A percentile compares a stretch with the other conserved stretches of the same genome.
phyloP scores from a whole-genome alignment of 2,113 vertebrate species.

The Rhombomys opimus region DNA sequence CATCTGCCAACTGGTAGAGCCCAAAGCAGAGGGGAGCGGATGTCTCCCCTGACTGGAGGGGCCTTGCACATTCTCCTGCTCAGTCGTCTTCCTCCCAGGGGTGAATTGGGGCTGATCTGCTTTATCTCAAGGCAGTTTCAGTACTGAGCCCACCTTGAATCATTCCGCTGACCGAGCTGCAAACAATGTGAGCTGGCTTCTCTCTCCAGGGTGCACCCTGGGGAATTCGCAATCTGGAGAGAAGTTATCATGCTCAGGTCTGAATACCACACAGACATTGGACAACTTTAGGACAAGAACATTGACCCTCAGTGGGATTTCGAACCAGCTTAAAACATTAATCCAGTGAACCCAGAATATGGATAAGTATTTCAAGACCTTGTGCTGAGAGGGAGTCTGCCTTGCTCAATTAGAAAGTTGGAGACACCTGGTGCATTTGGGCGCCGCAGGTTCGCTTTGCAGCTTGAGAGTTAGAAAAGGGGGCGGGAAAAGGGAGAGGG shows the following conservation, averaged over 20 bases:
- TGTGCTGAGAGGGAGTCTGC: slow-evolving; percentile 53
- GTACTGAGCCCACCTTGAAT: slow-evolving; percentile 79
- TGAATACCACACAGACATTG: slow-evolving; percentile 73
- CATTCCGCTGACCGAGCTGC: slow-evolving; percentile 73
- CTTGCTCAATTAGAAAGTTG: slow-evolving; percentile 65
- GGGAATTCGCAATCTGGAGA: slow-evolving; percentile 67
- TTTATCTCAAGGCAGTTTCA: slow-evolving; percentile 79
- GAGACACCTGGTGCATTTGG: slow-evolving; percentile 71
- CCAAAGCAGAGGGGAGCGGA: slow-evolving; percentile 70
- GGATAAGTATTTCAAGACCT: slow-evolving; percentile 67
- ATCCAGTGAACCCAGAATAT: slow-evolving; percentile 69
- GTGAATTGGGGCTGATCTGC: slow-evolving; percentile 66
- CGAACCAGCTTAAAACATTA: slow-evolving; percentile 67
- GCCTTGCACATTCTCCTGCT: slow-evolving; percentile 53
- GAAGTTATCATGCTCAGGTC: slow-evolving; percentile 67
- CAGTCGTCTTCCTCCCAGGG: slow-evolving; percentile 57
- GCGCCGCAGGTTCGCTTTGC: slow-evolving; percentile 53
- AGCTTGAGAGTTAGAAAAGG: slow-evolving; percentile 55
- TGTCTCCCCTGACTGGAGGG: slow-evolving; percentile 61
- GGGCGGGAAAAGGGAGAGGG: slow-evolving; percentile 6
- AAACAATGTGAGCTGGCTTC: slow-evolving; percentile 71
- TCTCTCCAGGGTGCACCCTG: slow-evolving; percentile 50
- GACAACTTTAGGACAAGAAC: slow-evolving; percentile 71
- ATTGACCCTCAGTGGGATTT: slow-evolving; percentile 61
- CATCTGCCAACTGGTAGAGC: slow-evolving; percentile 75